These are phyloP conservation scores for Pseudomyrmex flavicornis DNA, from an alignment of 1,140 invertebrate genomes.

Conservation along the genomic window DNA sequence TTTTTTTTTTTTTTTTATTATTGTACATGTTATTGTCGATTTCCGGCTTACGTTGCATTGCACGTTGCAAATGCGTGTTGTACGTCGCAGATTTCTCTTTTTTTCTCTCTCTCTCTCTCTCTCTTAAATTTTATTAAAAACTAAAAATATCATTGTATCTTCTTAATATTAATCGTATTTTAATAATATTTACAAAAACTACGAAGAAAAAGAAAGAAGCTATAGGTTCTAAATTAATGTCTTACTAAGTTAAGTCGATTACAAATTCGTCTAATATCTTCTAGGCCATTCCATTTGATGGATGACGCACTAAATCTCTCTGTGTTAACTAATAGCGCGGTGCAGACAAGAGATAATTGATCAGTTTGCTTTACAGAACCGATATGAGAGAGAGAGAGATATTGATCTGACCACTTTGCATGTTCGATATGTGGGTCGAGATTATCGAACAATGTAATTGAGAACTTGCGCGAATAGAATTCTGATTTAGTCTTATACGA, in stretches of 20 bases:
- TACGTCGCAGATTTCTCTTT: neutral
- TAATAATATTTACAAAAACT: too few species aligned
- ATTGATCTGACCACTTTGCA: constrained; percentile 45
- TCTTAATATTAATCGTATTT: too few species aligned
- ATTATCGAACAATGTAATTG: constrained; percentile 37
- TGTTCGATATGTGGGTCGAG: constrained; percentile 50
- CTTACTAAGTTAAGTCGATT: too few species aligned
- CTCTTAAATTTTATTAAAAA: neutral
- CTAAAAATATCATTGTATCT: neutral
- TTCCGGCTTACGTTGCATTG: neutral
- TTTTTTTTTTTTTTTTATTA: neutral
- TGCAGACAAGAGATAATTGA: constrained; percentile 51
- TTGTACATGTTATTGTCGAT: neutral
- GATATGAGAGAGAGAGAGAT: constrained; percentile 3
- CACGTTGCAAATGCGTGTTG: neutral
- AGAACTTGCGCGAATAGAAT: constrained; percentile 9
- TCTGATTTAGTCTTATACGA: constrained; percentile 14
- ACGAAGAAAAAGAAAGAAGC: too few species aligned
- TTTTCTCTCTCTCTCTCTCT: too few species aligned
- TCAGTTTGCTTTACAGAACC: constrained; percentile 49
- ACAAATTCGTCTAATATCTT: too few species aligned
- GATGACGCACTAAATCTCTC: neutral
- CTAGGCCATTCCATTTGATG: neutral
- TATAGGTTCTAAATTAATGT: too few species aligned
- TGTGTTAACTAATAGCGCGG: constrained; percentile 7